phyloP scores from a whole-genome alignment of 1,140 invertebrate species.

The Leptinotarsa texana region DNA sequence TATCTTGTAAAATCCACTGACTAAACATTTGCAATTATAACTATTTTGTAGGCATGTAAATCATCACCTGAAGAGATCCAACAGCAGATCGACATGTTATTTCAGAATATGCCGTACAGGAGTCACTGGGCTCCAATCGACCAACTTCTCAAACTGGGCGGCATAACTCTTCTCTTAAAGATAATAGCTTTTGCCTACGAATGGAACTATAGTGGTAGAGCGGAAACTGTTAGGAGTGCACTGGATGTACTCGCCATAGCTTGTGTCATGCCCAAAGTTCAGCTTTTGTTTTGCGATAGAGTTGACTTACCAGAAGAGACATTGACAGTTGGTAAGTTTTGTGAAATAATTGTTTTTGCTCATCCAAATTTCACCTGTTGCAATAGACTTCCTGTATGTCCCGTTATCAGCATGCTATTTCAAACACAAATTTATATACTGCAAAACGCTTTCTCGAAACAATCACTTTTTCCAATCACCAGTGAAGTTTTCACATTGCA shows the following conservation, averaged over 20 bases:
- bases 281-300: slow-evolving; percentile 77
- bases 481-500: too few species aligned
- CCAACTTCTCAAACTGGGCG: slow-evolving; percentile 81
- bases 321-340: slow-evolving; percentile 66
- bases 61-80: slow-evolving; percentile 76
- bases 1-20: slow-evolving; percentile 10
- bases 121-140: slow-evolving; percentile 85
- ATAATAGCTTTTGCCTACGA: slow-evolving; percentile 88
- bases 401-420: too few species aligned
- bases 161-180: slow-evolving; percentile 79
- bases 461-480: too few species aligned
- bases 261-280: slow-evolving; percentile 85
- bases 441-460: too few species aligned
- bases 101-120: slow-evolving; percentile 76
- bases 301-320: slow-evolving; percentile 76
- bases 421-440: too few species aligned
- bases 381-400: too few species aligned
- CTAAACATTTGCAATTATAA: slow-evolving; percentile 6
- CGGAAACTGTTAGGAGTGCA: slow-evolving; percentile 87
- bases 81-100: slow-evolving; percentile 80
- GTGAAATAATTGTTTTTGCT: not conserved
- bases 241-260: slow-evolving; percentile 89
- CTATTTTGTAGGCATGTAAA: slow-evolving; percentile 68
- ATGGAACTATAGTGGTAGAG: slow-evolving; percentile 87
- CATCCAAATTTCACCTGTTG: too few species aligned